These are phyloP conservation scores for Drosophila burlai DNA, from an alignment of 1,140 invertebrate species.

Conservation along the genomic window DNA sequence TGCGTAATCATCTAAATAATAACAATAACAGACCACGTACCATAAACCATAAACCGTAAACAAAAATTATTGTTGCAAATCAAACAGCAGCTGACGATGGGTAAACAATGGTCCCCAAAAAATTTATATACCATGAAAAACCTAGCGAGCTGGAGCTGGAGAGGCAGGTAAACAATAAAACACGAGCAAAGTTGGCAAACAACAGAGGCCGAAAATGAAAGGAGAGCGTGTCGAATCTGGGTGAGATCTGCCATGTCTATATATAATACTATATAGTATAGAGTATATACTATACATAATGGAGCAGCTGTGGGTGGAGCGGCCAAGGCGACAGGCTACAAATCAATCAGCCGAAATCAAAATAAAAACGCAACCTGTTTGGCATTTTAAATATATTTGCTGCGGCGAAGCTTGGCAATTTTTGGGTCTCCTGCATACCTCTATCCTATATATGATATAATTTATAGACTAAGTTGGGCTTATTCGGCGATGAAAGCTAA, in stretches of 20 bases:
- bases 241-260: constrained; percentile 32
- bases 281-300: not conserved
- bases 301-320: constrained; percentile 42
- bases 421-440: not conserved
- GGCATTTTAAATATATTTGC: constrained; percentile 58
- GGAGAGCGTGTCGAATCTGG: constrained; percentile 44
- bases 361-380: constrained; percentile 45
- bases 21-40: constrained; percentile 61
- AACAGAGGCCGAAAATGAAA: constrained; percentile 28
- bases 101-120: constrained; percentile 46
- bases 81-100: constrained; percentile 63
- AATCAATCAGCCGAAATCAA: constrained; percentile 70
- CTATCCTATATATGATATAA: not conserved
- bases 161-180: constrained; percentile 39
- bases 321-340: constrained; percentile 53
- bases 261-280: not conserved
- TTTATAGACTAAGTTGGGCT: not conserved
- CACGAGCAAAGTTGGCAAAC: constrained; percentile 35
- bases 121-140: not conserved
- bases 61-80: constrained; percentile 64
- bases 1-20: constrained; percentile 66
- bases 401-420: constrained; percentile 9
- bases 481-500: too few relatives aligned
- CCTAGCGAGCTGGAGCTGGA: constrained; percentile 23
- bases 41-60: constrained; percentile 52